Conservation (phyloP, 1,140 invertebrate genomes). For the Rhopalosiphum maidis region DNA sequence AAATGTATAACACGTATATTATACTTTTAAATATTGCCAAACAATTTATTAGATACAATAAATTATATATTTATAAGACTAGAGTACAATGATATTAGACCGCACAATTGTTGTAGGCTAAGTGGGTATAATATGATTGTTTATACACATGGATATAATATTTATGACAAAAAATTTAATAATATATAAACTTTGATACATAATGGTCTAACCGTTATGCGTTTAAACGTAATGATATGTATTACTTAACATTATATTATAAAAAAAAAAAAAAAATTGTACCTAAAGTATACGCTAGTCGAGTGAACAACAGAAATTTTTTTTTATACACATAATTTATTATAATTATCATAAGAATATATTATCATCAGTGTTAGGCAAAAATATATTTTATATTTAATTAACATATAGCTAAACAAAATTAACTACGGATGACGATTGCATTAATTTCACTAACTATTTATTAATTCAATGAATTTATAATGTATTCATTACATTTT, state of each 20-base stretch:
- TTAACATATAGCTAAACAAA: not conserved
- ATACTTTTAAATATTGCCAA: constrained; percentile 37
- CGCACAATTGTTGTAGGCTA: constrained; percentile 17
- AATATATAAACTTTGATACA: constrained; percentile 1
- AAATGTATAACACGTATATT: not conserved
- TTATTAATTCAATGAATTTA: not conserved
- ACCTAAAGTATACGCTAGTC: not conserved
- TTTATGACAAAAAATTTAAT: not conserved
- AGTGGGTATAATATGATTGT: constrained; percentile 7
- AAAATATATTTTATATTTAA: not conserved
- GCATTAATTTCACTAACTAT: not conserved
- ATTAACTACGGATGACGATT: not conserved
- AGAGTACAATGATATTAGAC: not conserved
- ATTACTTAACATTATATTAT: constrained; percentile 37
- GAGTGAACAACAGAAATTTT: not conserved
- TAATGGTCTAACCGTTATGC: constrained; percentile 46
- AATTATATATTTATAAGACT: not conserved
- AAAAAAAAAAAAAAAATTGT: not conserved
- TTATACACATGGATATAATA: constrained; percentile 12
- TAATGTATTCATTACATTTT: not conserved
- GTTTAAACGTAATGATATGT: constrained; percentile 50
- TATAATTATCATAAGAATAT: not conserved
- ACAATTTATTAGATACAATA: constrained; percentile 25
- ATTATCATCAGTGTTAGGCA: not conserved
- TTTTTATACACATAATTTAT: constrained; percentile 13